Base-by-base conservation (phyloP, 2,797 vertebrate genomes). In the Nothura maculosa region DNA sequence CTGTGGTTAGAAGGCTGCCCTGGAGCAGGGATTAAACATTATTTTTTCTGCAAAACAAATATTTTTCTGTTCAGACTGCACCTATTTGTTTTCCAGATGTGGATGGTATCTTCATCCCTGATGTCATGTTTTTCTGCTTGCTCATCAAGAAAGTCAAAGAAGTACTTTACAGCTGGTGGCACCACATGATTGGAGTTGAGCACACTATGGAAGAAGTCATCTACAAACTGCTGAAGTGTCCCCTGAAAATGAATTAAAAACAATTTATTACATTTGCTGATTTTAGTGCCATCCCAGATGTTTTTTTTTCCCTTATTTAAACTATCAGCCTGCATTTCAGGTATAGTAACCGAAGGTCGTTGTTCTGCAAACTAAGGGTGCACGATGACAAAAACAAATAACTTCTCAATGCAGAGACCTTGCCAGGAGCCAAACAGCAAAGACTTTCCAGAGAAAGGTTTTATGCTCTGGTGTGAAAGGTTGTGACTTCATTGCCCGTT, bases 11-110 rank as follows among this genome's bases (percentile, higher is more conserved):
- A 78, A 24, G 63, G 52, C 28, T 55, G 10, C 54, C 18, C 18
- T 55, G 30, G 30, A 76, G 62, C 20, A 63, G 19, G 61, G 79
- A 83, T 78, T 43, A 50, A 32, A 62, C 16, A 83, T 19, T 61
- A 8, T 13, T 52, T 90, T 76, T 40, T 64, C 74, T 92, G 68
- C 52, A 93, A 40, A 63, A 50, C 45, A 50, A 50, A 7, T 74
- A 55, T 24, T 60, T 28, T 30, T 81, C 60, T 89, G 77, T 63
- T 64, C 62, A 48, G 43, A 64, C 30, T 0, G 1, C 93, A 99
- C 99, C 99, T 99, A 96, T 99, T 99, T 48, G 99, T 99, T 98
- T 99, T 99, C 99, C 99, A 99, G 97, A 99, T 99, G 90, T 99
- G 99, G 95, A 99, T 98, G 72, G 99, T 99, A 94, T 99, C 99